Evolutionary conservation across 2,797 vertebrate genomes (phyloP).

Genomic region (Phataginus tetradactyla): DNA sequence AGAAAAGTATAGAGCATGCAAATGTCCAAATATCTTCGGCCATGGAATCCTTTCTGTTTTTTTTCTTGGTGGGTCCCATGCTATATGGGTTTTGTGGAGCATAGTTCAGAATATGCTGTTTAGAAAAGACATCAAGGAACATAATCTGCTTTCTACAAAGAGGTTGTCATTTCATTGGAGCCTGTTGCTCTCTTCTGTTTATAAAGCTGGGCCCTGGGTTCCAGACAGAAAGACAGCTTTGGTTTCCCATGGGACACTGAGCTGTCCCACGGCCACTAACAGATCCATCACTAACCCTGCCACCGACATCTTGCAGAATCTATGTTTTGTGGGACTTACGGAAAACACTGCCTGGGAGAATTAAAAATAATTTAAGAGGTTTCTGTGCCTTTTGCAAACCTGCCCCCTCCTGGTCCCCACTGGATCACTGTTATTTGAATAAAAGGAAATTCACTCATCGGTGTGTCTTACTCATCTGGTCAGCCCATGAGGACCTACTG

Average conservation of each 20-base stretch:
- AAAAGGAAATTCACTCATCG: not conserved
- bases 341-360: not conserved
- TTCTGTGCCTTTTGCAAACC: not conserved
- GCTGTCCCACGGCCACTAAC: no score
- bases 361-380: conserved; percentile 2
- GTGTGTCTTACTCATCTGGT: not conserved
- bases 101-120: not conserved
- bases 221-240: not conserved
- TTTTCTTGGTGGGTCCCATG: not conserved
- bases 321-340: not conserved
- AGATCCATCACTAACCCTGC: not conserved
- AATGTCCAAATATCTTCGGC: not conserved
- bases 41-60: not conserved
- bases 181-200: not conserved
- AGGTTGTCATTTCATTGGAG: not conserved
- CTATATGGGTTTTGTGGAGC: not conserved
- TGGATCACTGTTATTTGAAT: not conserved
- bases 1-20: not conserved
- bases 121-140: not conserved
- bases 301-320: not conserved
- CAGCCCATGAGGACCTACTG: not conserved
- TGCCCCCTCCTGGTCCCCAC: not conserved
- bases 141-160: not conserved
- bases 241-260: not conserved
- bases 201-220: not conserved